These are phyloP conservation scores for Dromiciops gliroides DNA, from an alignment of 2,113 vertebrate genomes.

Conservation along the genomic window DNA sequence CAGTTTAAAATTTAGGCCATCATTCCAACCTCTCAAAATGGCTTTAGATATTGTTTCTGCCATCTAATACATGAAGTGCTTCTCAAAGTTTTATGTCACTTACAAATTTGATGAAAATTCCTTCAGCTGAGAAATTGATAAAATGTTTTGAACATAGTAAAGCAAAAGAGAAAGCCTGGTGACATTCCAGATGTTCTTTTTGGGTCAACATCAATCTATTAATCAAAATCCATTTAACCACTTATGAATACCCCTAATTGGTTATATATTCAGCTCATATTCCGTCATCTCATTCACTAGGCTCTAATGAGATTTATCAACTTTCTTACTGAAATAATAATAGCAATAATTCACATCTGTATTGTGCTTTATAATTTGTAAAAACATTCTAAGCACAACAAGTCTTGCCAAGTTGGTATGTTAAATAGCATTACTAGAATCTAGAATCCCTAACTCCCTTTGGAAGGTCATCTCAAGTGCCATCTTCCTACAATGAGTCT, in stretches of 20 bases:
- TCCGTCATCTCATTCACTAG: background rate
- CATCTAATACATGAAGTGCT: background rate
- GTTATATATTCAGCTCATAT: background rate
- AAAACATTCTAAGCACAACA: background rate
- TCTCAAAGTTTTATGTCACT: background rate
- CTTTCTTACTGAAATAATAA: background rate
- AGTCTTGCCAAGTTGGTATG: background rate
- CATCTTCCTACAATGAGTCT: background rate
- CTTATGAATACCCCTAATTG: background rate
- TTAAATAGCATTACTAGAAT: background rate
- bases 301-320: background rate
- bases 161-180: background rate
- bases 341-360: background rate
- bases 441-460: background rate
- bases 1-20: background rate
- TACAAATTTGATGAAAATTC: background rate
- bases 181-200: background rate
- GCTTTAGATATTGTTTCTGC: background rate
- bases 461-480: background rate
- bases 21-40: background rate
- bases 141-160: background rate
- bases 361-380: background rate
- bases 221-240: background rate
- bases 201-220: background rate
- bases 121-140: background rate